Evolutionary conservation across 2,113 vertebrate species (phyloP).

Genomic region (Petrocephalus microphthalmus): DNA sequence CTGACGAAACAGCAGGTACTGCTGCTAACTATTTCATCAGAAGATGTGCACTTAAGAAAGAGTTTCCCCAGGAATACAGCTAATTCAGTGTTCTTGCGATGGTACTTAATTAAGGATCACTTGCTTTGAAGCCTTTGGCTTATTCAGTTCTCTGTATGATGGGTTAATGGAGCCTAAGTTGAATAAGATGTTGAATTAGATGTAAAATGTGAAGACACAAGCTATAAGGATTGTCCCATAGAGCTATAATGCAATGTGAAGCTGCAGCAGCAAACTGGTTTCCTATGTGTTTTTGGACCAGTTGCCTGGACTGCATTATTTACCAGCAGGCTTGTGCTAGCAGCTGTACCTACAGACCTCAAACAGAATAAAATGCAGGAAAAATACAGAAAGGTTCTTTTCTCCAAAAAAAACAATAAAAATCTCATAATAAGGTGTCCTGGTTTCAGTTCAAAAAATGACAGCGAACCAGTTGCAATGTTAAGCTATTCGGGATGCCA

Average conservation of each 20-base stretch:
- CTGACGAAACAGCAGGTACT: background rate
- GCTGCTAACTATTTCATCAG: background rate
- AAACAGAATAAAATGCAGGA: background rate
- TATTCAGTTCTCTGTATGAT: background rate
- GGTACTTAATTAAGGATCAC: background rate
- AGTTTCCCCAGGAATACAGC: background rate
- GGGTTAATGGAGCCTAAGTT: background rate
- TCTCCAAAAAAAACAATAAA: background rate
- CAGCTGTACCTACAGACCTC: background rate
- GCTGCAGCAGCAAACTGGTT: background rate
- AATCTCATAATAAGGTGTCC: background rate
- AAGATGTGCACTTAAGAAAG: background rate
- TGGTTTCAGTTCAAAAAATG: background rate
- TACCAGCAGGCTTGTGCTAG: background rate
- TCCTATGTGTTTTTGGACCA: background rate
- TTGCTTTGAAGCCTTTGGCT: background rate
- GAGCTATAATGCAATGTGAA: background rate
- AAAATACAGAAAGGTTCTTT: background rate
- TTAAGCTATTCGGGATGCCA: background rate
- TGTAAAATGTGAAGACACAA: background rate
- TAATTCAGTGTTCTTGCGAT: background rate
- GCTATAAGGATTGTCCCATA: background rate
- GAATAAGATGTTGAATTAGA: background rate
- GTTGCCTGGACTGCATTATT: background rate
- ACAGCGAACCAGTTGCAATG: background rate